Conservation (phyloP, 1,140 invertebrate species). For the Metopolophium dirhodum region DNA sequence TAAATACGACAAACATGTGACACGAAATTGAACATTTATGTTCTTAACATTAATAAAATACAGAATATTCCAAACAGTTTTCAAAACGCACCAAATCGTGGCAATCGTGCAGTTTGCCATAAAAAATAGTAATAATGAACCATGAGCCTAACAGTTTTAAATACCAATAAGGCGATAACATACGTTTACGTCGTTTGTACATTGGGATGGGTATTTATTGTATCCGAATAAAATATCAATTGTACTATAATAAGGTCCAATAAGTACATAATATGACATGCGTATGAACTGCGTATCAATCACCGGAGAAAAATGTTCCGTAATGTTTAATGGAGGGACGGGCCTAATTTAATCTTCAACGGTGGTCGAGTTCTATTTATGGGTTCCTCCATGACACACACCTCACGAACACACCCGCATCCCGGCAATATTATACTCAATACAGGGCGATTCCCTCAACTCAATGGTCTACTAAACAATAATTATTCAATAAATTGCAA, state of each 20-base stretch:
- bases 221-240: background rate
- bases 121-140: background rate
- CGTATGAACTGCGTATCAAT: background rate
- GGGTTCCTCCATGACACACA: constrained; percentile 30
- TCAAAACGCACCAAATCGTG: background rate
- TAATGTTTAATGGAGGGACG: constrained; percentile 27
- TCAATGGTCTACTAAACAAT: background rate
- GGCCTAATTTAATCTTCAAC: constrained; percentile 40
- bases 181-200: background rate
- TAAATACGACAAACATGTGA: background rate
- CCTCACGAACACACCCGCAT: background rate
- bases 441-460: background rate
- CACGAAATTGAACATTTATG: background rate
- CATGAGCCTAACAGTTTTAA: background rate
- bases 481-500: background rate
- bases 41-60: background rate
- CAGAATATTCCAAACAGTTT: background rate
- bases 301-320: constrained; percentile 27
- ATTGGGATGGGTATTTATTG: background rate
- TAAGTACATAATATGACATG: background rate
- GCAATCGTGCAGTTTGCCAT: background rate
- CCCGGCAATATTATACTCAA: background rate
- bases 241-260: background rate
- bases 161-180: background rate
- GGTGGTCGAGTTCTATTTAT: constrained; percentile 50